Percentiles rank a stretch among this genome's conserved stretches.
phyloP scores from a whole-genome alignment of 2,888 invertebrate species.

The Heliconius sara region DNA sequence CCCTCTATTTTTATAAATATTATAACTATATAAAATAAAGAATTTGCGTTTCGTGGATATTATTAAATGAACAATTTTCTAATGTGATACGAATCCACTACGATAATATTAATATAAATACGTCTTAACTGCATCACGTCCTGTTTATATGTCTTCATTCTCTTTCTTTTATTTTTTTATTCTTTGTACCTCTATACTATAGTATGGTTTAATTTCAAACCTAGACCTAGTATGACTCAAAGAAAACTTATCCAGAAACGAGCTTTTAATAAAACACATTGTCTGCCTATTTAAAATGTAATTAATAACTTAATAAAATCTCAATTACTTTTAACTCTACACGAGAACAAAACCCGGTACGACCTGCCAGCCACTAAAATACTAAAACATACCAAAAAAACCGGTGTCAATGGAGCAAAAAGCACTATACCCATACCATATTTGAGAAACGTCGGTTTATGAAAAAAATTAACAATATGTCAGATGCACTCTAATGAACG shows the following conservation, averaged over 20 bases:
- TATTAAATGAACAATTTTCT: too few species aligned
- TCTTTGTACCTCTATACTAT: not conserved
- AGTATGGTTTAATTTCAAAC: not conserved
- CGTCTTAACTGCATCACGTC: too few species aligned
- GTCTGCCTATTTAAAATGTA: not conserved
- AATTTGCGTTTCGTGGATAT: too few species aligned
- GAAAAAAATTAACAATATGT: conserved; percentile 28
- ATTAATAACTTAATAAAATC: not conserved
- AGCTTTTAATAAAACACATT: not conserved
- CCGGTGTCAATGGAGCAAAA: not conserved
- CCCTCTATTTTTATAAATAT: too few species aligned
- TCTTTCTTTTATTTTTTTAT: not conserved
- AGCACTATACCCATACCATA: not conserved
- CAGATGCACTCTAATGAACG: conserved; percentile 33
- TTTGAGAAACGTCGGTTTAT: conserved; percentile 22
- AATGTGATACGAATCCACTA: too few species aligned
- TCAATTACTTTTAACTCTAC: not conserved
- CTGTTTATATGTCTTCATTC: not conserved
- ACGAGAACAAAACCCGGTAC: not conserved
- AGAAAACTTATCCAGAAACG: not conserved
- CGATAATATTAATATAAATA: too few species aligned
- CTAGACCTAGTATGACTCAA: not conserved
- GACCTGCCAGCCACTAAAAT: not conserved
- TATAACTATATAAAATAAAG: too few species aligned
- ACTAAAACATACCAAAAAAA: not conserved